Conservation (phyloP, 1,140 invertebrate genomes). For the Carposina sasakii region DNA sequence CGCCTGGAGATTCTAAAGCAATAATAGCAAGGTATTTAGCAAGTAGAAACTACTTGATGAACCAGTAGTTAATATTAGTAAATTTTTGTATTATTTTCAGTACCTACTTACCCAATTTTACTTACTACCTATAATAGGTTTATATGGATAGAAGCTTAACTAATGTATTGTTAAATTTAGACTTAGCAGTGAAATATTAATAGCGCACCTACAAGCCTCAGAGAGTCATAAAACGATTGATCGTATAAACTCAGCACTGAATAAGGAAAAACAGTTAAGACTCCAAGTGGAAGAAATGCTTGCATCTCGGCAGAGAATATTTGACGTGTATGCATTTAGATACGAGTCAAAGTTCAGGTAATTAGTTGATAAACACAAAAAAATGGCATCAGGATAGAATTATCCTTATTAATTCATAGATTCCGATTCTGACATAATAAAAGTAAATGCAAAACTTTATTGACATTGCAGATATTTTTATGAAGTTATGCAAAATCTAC, state of each 20-base stretch:
- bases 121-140: too few relatives aligned
- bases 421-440: too few relatives aligned
- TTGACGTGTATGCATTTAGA: conserved; percentile 48
- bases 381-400: too few relatives aligned
- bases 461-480: conserved; percentile 44
- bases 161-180: conserved; percentile 30
- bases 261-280: conserved; percentile 53
- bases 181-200: conserved; percentile 59
- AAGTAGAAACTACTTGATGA: background rate
- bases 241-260: conserved; percentile 41
- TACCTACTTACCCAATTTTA: too few relatives aligned
- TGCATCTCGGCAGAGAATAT: conserved; percentile 47
- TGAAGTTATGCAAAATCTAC: conserved; percentile 47
- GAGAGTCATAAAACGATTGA: conserved; percentile 57
- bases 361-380: conserved; percentile 6
- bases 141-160: background rate
- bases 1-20: conserved; percentile 76
- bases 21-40: conserved; percentile 71
- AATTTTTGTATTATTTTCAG: too few relatives aligned
- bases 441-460: conserved; percentile 1
- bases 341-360: conserved; percentile 62
- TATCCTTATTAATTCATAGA: too few relatives aligned
- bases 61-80: too few relatives aligned
- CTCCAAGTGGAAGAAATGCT: conserved; percentile 54
- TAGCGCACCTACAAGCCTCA: conserved; percentile 55